Base-by-base conservation (phyloP, 2,888 invertebrate species). In the Sussaba pulchella region DNA sequence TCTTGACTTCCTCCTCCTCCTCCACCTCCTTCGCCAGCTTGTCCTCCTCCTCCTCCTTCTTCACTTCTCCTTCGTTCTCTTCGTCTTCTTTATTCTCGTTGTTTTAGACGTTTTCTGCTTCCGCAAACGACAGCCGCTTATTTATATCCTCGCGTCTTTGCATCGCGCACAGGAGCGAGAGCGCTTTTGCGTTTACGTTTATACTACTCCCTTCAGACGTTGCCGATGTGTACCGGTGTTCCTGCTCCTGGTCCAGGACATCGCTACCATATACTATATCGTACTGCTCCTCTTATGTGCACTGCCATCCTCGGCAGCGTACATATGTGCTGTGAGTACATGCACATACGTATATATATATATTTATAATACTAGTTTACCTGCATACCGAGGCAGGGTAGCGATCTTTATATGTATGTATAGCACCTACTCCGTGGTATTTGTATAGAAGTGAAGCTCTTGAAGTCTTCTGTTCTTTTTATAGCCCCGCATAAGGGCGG, bases 41-140 rank as follows among this genome's bases (percentile, higher is more conserved):
- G 64, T 45, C 52, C 66, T 63, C 59, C 43, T 54, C 63, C 52
- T 69, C 54, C 76, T 69, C 74, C 76, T 70, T 57, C 59, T 78
- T 45, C 73, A 64, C 69, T 74, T 61, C 74, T 75, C 66, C 66
- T 76, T 77, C 70, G 83, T 85, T 87, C 83, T 85, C 85, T 77
- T 71, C 86, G 87, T 85, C 87, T 86, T 63, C 59, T 89, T 88
- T 89, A 85, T 90, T 86, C 85, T 88, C 89, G 87, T 91, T 87
- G 87, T 90, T 91, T 91, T 91, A 89, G 84, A 90, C 89, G 89
- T 92, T 91, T 92, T 91, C 90, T 92, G 90, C 91, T 92, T 91
- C 92, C 91, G 92, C 91, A 92, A 92, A 91, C 91, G 92, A 92
- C 92, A 92, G 92, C 90, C 91, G 91, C 91, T 92, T 92, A 92